Base-by-base conservation (phyloP, 2,888 invertebrate genomes). In the Ophonus ardosiacus region DNA sequence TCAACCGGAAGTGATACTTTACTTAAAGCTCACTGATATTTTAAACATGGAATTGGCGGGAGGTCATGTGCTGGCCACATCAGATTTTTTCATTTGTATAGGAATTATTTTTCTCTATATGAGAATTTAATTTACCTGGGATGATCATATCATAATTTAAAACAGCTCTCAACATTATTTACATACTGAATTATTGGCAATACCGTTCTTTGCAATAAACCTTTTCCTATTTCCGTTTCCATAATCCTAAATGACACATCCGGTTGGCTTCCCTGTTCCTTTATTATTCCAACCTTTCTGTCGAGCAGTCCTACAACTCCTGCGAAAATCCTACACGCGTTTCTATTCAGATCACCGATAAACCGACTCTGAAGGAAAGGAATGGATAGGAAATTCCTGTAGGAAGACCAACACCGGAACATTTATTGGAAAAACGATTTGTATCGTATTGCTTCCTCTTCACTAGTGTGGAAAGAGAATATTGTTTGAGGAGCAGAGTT, bases 361-460 rank as follows among this genome's bases (percentile, higher is more conserved):
- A 82, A 82, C 56, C 57, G 15, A 65, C 81, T 31, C 21, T 59
- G 68, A 15, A 68, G 38, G 68, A 24, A 40, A 4, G 68, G 68
- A 17, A 56, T 18, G 38, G 68, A 31, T 68, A 7, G 71, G 10
- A 68, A 38, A 24, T 24, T 31, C 40, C 15, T n/a, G 71, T 38
- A 43, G 15, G 15, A 71, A 56, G 24, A 56, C 68, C 71, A n/a
- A 40, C 21, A 21, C 8, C 51, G 71, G 57, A 71, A 51, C 61
- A 71, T 51, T 82, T 82, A 82, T 82, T 82, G 82, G 82, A 82
- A 82, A 82, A 82, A 59, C 82, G 82, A 82, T 82, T 82, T 82
- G 82, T 82, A 71, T 82, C 68, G 82, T 82, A 82, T 68, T 24
- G 82, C 71, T 43, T 82, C 82, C 43, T 15, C 43, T 51, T 13